Evolutionary conservation across 23 tunicate species (phyloP).

Genomic region (Trididemnum nubilum): DNA sequence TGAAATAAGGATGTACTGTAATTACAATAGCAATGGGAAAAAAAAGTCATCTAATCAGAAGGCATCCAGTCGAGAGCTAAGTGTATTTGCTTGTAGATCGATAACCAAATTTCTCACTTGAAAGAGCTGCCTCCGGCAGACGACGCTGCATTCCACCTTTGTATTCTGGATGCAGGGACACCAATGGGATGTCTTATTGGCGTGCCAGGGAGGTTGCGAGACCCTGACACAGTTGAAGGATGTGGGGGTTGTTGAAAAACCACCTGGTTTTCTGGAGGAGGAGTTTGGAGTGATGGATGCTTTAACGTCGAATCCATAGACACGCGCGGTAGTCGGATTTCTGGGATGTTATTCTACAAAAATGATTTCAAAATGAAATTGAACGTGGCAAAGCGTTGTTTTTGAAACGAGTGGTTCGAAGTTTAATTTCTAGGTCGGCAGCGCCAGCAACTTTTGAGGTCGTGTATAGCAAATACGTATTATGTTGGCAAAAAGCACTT

Average conservation of each 20-base stretch:
- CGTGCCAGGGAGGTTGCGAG: slow-evolving; percentile 34
- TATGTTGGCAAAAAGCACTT: no score
- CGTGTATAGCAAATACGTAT: no score
- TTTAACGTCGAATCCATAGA: slow-evolving; percentile 39
- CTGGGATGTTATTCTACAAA: slow-evolving; percentile 73
- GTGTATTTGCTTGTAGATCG: no score
- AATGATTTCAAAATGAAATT: no score
- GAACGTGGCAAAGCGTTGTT: not conserved
- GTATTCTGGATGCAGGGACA: slow-evolving; percentile 19
- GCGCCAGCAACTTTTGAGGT: no score
- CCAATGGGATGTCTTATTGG: slow-evolving; percentile 35
- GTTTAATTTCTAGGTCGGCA: no score
- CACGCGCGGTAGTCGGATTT: slow-evolving; percentile 83
- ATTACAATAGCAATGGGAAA: no score
- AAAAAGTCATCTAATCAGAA: no score
- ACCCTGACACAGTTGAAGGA: slow-evolving; percentile 60
- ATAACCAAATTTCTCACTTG: no score
- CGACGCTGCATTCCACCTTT: slow-evolving; percentile 48
- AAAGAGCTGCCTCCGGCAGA: slow-evolving; percentile 65
- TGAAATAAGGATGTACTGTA: no score
- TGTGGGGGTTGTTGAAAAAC: slow-evolving; percentile 55
- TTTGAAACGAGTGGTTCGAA: not conserved
- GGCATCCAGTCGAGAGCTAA: no score
- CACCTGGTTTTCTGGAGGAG: slow-evolving; percentile 17
- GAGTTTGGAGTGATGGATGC: slow-evolving; percentile 47